phyloP scores from a whole-genome alignment of 92 coral and sea anemone genomes.

The Zoanthus sansibaricus region DNA sequence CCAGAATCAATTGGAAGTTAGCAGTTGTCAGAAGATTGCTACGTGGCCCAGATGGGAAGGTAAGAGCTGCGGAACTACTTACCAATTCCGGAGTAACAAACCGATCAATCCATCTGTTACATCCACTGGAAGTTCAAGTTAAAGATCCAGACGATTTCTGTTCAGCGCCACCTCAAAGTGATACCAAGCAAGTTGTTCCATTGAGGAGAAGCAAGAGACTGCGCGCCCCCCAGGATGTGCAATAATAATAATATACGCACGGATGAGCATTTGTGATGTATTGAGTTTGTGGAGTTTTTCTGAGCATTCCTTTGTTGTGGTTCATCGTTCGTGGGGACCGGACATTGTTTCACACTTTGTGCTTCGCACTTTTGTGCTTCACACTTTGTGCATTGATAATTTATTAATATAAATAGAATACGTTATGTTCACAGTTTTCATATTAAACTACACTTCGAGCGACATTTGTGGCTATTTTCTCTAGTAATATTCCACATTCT shows the following conservation, averaged over 20 bases:
- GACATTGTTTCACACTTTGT: not conserved
- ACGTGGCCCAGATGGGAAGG: slow-evolving; percentile 59
- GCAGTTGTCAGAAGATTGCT: slow-evolving; percentile 43
- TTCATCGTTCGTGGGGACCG: not conserved
- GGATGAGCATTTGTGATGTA: not conserved
- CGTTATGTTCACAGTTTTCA: no score
- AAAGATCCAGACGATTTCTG: slow-evolving; percentile 36
- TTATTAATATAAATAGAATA: no score
- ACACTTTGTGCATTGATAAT: not conserved
- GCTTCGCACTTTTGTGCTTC: not conserved
- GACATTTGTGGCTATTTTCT: no score
- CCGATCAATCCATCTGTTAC: slow-evolving; percentile 59
- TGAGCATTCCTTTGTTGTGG: not conserved
- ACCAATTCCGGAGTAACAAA: slow-evolving; percentile 15
- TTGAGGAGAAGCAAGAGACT: slow-evolving; percentile 3
- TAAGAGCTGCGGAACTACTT: slow-evolving; percentile 47
- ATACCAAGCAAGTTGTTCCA: slow-evolving; percentile 51
- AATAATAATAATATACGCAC: not conserved
- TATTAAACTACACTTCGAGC: no score
- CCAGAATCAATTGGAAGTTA: no score
- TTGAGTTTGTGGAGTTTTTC: not conserved
- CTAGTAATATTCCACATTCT: no score
- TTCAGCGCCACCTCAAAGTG: slow-evolving; percentile 37
- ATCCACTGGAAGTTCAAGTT: slow-evolving; percentile 55
- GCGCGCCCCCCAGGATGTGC: slow-evolving; percentile 40